Conservation (phyloP, 1,140 invertebrate genomes). For the Ericerus pela region DNA sequence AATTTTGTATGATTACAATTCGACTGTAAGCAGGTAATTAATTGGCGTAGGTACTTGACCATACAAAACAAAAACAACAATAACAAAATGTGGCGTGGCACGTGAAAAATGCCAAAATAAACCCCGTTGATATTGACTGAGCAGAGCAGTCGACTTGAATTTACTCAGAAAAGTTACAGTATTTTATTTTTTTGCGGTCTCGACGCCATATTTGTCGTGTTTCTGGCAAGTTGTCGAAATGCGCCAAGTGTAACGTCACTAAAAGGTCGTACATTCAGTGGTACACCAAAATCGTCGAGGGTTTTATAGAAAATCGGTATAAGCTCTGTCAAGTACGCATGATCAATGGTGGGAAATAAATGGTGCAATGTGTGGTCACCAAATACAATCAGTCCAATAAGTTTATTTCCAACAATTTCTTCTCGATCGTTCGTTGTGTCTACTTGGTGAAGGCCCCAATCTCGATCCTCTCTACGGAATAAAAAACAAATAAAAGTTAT, state of each 20-base stretch:
- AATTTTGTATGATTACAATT: no score
- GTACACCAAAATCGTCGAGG: conserved; percentile 48
- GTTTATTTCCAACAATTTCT: conserved; percentile 50
- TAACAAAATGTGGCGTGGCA: no score
- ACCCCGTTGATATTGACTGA: no score
- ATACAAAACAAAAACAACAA: no score
- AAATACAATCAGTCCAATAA: conserved; percentile 52
- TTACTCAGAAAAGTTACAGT: neutral
- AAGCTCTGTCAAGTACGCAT: conserved; percentile 42
- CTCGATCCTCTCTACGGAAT: conserved; percentile 34
- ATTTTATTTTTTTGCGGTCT: neutral
- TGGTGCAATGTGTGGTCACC: conserved; percentile 67
- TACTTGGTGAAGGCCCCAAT: conserved; percentile 64
- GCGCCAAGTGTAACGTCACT: conserved; percentile 49
- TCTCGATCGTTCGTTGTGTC: conserved; percentile 56
- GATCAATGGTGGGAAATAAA: conserved; percentile 65
- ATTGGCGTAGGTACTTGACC: no score
- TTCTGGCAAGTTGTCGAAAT: conserved; percentile 45
- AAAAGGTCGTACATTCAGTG: conserved; percentile 37
- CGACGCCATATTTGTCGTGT: conserved; percentile 3
- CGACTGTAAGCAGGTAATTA: no score
- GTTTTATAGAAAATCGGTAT: conserved; percentile 48
- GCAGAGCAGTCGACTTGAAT: neutral
- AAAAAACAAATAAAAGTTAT: conserved; percentile 19
- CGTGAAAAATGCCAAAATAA: no score